Percentiles rank a stretch among this genome's conserved stretches.
phyloP scores from a whole-genome alignment of 2,797 vertebrate species.

The Lithobates sylvaticus region DNA sequence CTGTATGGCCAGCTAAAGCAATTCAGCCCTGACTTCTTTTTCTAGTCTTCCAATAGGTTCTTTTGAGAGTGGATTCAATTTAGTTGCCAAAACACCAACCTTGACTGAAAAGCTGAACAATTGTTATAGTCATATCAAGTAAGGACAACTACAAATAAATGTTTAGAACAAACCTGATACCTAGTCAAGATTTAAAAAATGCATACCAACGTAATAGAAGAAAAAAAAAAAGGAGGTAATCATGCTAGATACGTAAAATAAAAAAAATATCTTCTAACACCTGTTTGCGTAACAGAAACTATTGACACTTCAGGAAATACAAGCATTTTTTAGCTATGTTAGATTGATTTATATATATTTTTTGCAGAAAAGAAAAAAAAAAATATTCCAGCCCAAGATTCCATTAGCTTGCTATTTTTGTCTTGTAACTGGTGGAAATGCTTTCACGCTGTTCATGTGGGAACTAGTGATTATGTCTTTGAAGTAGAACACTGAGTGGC shows the following conservation, averaged over 20 bases:
- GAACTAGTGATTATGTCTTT: slow-evolving; percentile 64
- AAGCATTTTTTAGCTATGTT: neutral
- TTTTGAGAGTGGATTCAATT: too few relatives aligned
- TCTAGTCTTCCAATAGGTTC: too few relatives aligned
- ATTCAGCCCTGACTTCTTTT: neutral
- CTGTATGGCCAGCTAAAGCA: neutral
- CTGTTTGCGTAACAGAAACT: neutral
- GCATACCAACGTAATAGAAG: neutral
- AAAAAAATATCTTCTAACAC: neutral
- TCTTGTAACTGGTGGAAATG: slow-evolving; percentile 57
- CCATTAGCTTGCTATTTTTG: slow-evolving; percentile 68
- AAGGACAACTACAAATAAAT: too few relatives aligned
- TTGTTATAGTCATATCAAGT: too few relatives aligned
- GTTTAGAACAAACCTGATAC: too few relatives aligned
- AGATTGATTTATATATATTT: neutral
- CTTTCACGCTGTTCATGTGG: slow-evolving; percentile 64
- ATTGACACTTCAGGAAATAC: neutral
- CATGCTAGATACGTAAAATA: too few relatives aligned
- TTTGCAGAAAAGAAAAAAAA: slow-evolving; percentile 18
- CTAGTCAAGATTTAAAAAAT: neutral
- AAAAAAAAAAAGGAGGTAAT: neutral
- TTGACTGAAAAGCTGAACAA: too few relatives aligned
- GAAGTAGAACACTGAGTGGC: slow-evolving; percentile 48
- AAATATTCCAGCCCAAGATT: slow-evolving; percentile 58
- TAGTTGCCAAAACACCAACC: too few relatives aligned